phyloP scores from a whole-genome alignment of 2,888 invertebrate species.

The Xylota segnis region DNA sequence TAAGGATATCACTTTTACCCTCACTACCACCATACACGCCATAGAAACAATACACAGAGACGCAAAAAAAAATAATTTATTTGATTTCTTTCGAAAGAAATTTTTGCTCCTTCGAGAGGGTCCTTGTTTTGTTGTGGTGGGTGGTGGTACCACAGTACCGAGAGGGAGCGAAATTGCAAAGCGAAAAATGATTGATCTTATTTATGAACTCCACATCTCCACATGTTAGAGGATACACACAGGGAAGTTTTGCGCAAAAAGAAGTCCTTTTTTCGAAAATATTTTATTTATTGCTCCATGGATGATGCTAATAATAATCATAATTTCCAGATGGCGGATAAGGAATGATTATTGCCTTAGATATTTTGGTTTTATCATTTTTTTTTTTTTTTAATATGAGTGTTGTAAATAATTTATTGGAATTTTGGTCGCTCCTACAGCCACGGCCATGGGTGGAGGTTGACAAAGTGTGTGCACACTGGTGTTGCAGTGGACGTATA shows the following conservation, averaged over 20 bases:
- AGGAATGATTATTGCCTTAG: conserved; percentile 71
- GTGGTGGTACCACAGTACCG: neutral
- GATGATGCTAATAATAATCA: conserved; percentile 73
- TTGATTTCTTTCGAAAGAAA: conserved; percentile 42
- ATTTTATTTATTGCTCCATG: conserved; percentile 55
- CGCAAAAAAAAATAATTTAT: conserved; percentile 49
- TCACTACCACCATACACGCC: neutral
- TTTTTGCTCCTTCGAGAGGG: conserved; percentile 3
- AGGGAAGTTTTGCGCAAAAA: neutral
- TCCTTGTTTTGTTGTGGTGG: conserved; percentile 21
- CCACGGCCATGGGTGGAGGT: neutral
- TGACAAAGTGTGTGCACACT: conserved; percentile 55
- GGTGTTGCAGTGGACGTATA: conserved; percentile 41
- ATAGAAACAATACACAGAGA: conserved; percentile 35
- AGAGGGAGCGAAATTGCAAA: conserved; percentile 57
- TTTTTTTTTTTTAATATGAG: conserved; percentile 34
- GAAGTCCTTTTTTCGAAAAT: conserved; percentile 47
- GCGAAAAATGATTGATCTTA: conserved; percentile 71
- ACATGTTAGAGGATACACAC: neutral
- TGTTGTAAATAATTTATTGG: conserved; percentile 63
- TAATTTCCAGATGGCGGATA: conserved; percentile 75
- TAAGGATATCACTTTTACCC: conserved; percentile 37
- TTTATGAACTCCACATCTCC: conserved; percentile 57
- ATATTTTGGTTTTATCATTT: conserved; percentile 50
- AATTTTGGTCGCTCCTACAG: conserved; percentile 15